Evolutionary conservation across 1,140 invertebrate species (phyloP).

Genomic region (roundworm (Caenorhabditis elegans)): WBcel235 BX284602.5:10298001-10298500

Average conservation of each 20-base stretch:
- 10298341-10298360: no score
- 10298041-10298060: no score
- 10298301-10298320: no score
- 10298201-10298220: not conserved
- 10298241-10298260: not conserved
- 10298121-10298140: no score
- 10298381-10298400: not conserved
- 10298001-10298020: conserved; percentile 11
- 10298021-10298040: not conserved
- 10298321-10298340: no score
- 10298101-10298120: no score
- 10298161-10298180: not conserved
- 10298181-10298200: not conserved
- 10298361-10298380: no score
- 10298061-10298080: no score
- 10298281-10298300: no score
- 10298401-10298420: not conserved
- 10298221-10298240: not conserved
- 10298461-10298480: not conserved
- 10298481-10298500: not conserved
- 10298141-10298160: no score
- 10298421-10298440: not conserved
- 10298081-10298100: no score
- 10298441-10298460: not conserved
- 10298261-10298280: not conserved